These are phyloP conservation scores for Octodon degus DNA, from an alignment of 2,113 vertebrate genomes.

Conservation along the genomic window DNA sequence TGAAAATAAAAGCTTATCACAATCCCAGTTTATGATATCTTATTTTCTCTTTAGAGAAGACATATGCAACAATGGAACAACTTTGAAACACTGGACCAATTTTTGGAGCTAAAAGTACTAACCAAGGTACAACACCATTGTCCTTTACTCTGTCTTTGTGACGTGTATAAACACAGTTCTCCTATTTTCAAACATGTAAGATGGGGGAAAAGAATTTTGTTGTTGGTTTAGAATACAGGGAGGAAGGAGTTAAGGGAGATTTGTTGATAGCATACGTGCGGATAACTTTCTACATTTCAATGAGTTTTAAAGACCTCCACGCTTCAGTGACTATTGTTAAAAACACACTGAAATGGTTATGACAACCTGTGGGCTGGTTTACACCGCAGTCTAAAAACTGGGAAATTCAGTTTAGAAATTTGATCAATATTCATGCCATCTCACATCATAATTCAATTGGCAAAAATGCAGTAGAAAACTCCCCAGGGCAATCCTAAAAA, in stretches of 20 bases:
- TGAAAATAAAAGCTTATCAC: neutral
- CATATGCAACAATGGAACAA: neutral
- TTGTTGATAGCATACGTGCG: conserved; percentile 28
- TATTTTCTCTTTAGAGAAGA: conserved; percentile 22
- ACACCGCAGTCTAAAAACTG: conserved; percentile 71
- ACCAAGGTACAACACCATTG: neutral
- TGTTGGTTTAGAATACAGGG: neutral
- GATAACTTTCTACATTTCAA: conserved; percentile 63
- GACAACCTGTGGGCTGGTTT: conserved; percentile 75
- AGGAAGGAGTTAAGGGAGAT: conserved; percentile 60
- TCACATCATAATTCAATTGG: conserved; percentile 70
- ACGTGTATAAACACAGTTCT: neutral
- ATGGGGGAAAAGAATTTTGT: neutral
- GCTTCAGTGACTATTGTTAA: conserved; percentile 71
- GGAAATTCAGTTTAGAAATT: conserved; percentile 77
- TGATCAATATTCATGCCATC: conserved; percentile 78
- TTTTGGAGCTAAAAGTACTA: neutral
- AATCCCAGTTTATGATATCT: neutral
- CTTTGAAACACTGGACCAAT: neutral
- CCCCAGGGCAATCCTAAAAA: conserved; percentile 71
- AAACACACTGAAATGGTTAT: conserved; percentile 69
- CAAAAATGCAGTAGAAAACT: conserved; percentile 71
- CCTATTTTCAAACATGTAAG: neutral
- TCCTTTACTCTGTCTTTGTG: neutral
- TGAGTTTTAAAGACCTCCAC: conserved; percentile 59